A percentile compares a stretch with the other conserved stretches of the same genome.
Conservation (phyloP, 2,888 invertebrate genomes). For the Colletes collaris region DNA sequence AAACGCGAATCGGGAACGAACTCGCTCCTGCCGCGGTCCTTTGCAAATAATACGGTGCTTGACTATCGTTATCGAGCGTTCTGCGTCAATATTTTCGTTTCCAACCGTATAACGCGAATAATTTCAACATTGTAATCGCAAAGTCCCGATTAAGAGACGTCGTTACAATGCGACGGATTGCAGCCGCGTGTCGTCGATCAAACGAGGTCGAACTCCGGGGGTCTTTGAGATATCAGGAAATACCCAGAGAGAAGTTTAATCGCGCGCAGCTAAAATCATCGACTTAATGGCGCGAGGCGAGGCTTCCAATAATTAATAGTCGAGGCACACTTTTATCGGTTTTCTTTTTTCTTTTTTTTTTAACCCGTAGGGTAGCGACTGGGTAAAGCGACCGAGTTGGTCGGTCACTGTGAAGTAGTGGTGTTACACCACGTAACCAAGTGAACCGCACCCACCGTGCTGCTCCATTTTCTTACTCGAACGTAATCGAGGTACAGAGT, state of each 20-base stretch:
- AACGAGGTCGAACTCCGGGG: slow-evolving; percentile 5
- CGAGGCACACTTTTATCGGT: slow-evolving; percentile 40
- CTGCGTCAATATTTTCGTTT: slow-evolving; percentile 23
- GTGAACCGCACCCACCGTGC: slow-evolving; percentile 64
- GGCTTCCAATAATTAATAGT: slow-evolving; percentile 49
- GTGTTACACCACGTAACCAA: slow-evolving; percentile 66
- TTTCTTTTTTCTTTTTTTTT: slow-evolving; percentile 50
- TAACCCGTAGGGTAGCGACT: slow-evolving; percentile 33
- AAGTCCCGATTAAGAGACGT: not conserved
- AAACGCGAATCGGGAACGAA: slow-evolving; percentile 4
- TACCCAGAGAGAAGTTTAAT: slow-evolving; percentile 14
- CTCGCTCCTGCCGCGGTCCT: not conserved
- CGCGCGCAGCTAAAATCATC: slow-evolving; percentile 3
- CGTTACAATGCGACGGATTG: too few species aligned
- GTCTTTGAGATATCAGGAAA: slow-evolving; percentile 24
- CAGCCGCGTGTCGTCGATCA: not conserved
- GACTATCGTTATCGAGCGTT: slow-evolving; percentile 1
- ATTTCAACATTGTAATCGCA: slow-evolving; percentile 4
- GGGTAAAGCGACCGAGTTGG: slow-evolving; percentile 67
- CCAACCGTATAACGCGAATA: slow-evolving; percentile 4
- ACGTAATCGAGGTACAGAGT: slow-evolving; percentile 56
- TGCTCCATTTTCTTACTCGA: slow-evolving; percentile 70
- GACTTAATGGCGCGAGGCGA: slow-evolving; percentile 27
- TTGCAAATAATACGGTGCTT: not conserved
- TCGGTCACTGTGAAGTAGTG: slow-evolving; percentile 68